Base-by-base conservation (phyloP, 1,140 invertebrate genomes). In the Drosophila sturtevanti region DNA sequence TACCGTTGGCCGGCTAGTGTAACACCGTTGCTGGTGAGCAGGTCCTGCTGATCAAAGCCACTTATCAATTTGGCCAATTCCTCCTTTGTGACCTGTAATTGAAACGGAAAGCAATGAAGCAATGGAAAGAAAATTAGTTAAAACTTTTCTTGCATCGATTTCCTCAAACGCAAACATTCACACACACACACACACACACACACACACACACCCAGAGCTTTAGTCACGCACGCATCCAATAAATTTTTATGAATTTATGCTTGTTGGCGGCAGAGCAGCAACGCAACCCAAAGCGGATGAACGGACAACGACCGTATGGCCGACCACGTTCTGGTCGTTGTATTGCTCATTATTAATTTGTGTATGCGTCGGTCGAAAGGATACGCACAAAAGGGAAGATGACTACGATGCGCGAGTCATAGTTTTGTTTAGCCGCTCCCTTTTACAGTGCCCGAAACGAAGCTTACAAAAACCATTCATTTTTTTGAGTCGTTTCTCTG, bases 1-100 rank as follows among this genome's bases (percentile, higher is more conserved):
- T 97, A 98, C 93, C 97, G 95, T 93, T 95, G 95, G 87, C 96
- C 97, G 76, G 96, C 97, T 93, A 98, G 94, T 93, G 96, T 97
- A 66, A 98, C 96, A 72, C 97, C 97, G 74, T 95, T 95, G 87
- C 96, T 96, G 90, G 96, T 96, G 81, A 97, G 94, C 66, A 96
- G 94, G 90, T 96, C 95, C 93, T 96, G 95, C 92, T 97, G 96
- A 79, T 97, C 96, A 91, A 97, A 97, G 86, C 96, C 96, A 89
- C 95, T 95, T 74, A 96, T 96, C 92, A 98, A 94, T 94, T 97
- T 97, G 76, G 94, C 94, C 77, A 97, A 93, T 93, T 98, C 97
- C 82, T 97, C 96, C 95, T 97, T 97, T 93, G 95, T 95, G 90
- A 97, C 95, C 97, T 98, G 68, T 9, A 68, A 69, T 11, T 37